Base-by-base conservation (phyloP, 2,113 vertebrate genomes). In the Cryptomyrus ogoouensis region DNA sequence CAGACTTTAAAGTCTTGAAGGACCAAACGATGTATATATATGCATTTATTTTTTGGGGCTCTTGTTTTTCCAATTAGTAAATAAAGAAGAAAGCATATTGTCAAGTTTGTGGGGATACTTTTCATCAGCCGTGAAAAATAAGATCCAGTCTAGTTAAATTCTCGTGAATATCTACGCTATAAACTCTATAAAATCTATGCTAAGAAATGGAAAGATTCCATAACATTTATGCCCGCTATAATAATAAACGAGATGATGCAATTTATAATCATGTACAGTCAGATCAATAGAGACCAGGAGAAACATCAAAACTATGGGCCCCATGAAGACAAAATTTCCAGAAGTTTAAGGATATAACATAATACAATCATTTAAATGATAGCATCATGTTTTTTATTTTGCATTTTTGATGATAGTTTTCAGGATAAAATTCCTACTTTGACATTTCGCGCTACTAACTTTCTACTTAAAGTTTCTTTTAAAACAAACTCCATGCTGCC, bases 11-110 rank as follows among this genome's bases (percentile, higher is more conserved):
- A 94, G 92, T 92, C 91, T 94, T 88, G 91, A 95, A 94, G 94
- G 95, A 96, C 95, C 95, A 96, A 96, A 93, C 91, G 42, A 91
- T 94, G 93, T 92, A 92, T 94, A 90, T 91, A 91, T 94, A 90
- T 91, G 92, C 84, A 39, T 93, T 95, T 95, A 94, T 94, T 90
- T 95, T 94, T 94, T 92, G 90, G 92, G 90, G 44, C 94, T 94
- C 90, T 93, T 93, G 94, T 95, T 95, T 90, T 52, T 94, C 88
- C 91, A 95, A 94, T 94, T 93, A 94, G 94, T 95, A 93, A 96
- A 96, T 96, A 96, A 96, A 96, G 91, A 95, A 94, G 93, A 86
- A 95, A 93, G 90, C 85, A 92, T 84, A 83, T 1, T 49, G 44
- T 84, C 88, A 83, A 90, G 53, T 42, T 13, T 89, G 88, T 89